Conservation (phyloP, 2,113 vertebrate species). For the Ctenomys sociabilis region DNA sequence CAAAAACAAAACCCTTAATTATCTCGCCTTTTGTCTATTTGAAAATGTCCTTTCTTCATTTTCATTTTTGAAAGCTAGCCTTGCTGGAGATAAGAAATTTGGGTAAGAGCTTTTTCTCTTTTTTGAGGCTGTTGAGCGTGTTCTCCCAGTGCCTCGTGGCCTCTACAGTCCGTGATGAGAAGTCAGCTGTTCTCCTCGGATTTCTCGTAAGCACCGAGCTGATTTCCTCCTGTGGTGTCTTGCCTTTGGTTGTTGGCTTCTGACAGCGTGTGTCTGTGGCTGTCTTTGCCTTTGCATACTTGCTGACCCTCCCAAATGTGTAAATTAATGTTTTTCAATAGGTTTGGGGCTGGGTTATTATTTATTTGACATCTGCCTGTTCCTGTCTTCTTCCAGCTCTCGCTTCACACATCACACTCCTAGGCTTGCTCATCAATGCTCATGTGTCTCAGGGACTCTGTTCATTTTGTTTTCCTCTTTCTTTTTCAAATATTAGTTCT, state of each 20-base stretch:
- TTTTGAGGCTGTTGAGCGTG: not conserved
- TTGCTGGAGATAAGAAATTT: not conserved
- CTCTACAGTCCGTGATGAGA: not conserved
- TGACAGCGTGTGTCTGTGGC: not conserved
- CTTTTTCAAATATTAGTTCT: not conserved
- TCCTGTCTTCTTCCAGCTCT: not conserved
- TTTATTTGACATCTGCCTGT: not conserved
- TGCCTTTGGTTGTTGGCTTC: not conserved
- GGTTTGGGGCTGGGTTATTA: not conserved
- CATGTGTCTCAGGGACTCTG: not conserved
- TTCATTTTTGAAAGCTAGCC: slow-evolving; percentile 6
- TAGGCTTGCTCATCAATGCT: not conserved
- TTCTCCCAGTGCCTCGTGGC: not conserved
- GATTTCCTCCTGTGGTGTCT: not conserved
- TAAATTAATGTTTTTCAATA: not conserved
- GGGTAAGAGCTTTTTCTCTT: not conserved
- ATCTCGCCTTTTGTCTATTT: not conserved
- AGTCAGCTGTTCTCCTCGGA: not conserved
- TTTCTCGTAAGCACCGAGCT: not conserved
- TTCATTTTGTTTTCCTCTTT: not conserved
- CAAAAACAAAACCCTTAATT: not conserved
- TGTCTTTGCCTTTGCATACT: not conserved
- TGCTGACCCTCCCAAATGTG: not conserved
- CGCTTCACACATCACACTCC: not conserved
- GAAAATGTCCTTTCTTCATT: not conserved